A percentile compares a stretch with the other conserved stretches of the same genome.
Evolutionary conservation across 2,797 vertebrate genomes (phyloP).

Genomic region (Melopsittacus undulatus): DNA sequence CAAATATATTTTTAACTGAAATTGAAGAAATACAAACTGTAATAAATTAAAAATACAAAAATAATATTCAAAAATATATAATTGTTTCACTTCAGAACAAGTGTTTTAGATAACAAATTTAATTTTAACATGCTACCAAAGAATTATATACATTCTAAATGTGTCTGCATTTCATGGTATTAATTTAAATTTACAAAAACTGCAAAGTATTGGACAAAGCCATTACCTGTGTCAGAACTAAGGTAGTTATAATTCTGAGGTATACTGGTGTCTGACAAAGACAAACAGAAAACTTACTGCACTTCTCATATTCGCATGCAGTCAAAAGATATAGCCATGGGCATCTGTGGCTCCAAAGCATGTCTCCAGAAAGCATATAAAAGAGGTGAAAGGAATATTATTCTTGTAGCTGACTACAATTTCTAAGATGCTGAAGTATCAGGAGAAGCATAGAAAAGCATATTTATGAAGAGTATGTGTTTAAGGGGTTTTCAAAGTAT

Average conservation of each 20-base stretch:
- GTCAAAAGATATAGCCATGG: not conserved
- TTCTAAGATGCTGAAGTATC: not conserved
- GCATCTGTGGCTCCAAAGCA: not conserved
- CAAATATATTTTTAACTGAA: not conserved
- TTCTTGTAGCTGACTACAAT: not conserved
- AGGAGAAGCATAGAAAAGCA: not conserved
- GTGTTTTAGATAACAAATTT: not conserved
- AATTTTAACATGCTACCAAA: not conserved
- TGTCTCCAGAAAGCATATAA: not conserved
- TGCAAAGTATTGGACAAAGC: not conserved
- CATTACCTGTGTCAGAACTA: not conserved
- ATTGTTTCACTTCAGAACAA: not conserved
- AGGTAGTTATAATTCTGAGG: not conserved
- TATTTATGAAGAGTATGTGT: not conserved
- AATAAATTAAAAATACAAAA: not conserved
- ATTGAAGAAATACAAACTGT: not conserved
- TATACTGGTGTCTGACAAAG: not conserved
- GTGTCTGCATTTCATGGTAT: not conserved
- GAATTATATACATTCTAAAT: not conserved
- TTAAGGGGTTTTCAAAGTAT: not conserved
- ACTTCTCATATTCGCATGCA: not conserved
- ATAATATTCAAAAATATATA: not conserved
- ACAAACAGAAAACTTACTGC: not conserved
- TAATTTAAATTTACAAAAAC: not conserved
- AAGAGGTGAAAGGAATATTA: not conserved